Percentiles rank a stretch among this genome's conserved stretches.
phyloP scores from a whole-genome alignment of 2,113 vertebrate genomes.

The Myiagra hebetior region DNA sequence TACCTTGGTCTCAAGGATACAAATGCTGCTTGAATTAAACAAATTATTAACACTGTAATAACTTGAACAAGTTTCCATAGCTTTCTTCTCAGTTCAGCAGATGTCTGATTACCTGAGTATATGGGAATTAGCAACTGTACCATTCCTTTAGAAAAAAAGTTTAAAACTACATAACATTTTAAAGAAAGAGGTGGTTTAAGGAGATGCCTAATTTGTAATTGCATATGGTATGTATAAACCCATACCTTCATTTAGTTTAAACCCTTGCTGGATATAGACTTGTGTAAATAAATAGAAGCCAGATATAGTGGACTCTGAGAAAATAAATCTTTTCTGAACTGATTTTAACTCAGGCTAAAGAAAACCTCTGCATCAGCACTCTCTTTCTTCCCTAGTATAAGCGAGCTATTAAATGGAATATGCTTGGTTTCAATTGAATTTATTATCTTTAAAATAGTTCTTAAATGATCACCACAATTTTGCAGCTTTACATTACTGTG shows the following conservation, averaged over 20 bases:
- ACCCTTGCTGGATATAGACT: neutral
- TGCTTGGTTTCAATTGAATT: neutral
- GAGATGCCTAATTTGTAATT: neutral
- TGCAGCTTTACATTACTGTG: neutral
- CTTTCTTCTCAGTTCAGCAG: neutral
- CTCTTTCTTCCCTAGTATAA: neutral
- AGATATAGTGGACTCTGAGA: neutral
- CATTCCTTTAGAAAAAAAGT: neutral
- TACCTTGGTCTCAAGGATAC: neutral
- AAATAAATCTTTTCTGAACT: constrained; percentile 1
- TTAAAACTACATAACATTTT: neutral
- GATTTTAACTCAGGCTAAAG: neutral
- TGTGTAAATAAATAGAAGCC: constrained; percentile 19
- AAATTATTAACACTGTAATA: neutral
- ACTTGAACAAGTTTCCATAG: neutral
- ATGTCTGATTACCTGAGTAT: neutral
- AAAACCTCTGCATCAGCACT: neutral
- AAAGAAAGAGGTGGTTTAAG: neutral
- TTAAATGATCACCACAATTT: neutral
- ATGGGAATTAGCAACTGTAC: neutral
- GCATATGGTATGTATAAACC: neutral
- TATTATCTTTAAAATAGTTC: neutral
- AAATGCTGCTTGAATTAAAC: neutral
- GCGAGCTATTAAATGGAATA: neutral
- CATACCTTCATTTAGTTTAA: constrained; percentile 5